Conservation (phyloP, 2,797 vertebrate genomes). For the Pteropus rufus region DNA sequence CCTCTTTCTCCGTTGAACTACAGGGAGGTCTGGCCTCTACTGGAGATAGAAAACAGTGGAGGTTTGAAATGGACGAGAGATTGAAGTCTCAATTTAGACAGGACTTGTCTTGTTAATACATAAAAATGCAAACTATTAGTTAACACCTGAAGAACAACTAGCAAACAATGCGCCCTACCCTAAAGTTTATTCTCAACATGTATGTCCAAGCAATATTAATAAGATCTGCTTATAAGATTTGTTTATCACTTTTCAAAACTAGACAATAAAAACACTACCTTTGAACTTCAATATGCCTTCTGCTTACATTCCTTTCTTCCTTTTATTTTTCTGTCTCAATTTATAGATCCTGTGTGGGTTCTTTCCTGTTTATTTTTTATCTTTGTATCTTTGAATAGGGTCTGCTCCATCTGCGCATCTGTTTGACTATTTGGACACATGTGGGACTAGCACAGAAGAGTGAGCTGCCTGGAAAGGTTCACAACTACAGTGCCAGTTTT, state of each 20-base stretch:
- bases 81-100: not conserved
- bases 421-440: not conserved
- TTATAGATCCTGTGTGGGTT: not conserved
- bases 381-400: not conserved
- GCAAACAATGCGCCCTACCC: not conserved
- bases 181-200: not conserved
- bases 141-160: not conserved
- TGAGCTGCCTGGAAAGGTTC: not conserved
- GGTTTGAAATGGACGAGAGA: not conserved
- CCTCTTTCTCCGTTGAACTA: not conserved
- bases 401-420: not conserved
- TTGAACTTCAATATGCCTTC: not conserved
- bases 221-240: not conserved
- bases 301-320: not conserved
- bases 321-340: not conserved
- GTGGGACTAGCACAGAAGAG: not conserved
- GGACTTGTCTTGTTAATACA: not conserved
- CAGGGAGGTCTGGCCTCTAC: not conserved
- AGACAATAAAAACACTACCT: not conserved
- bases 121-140: not conserved
- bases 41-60: not conserved
- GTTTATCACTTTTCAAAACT: not conserved
- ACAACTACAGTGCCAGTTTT: not conserved
- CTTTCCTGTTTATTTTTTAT: not conserved
- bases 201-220: not conserved